These are phyloP conservation scores for Schizotus pectinicornis DNA, from an alignment of 2,888 invertebrate species.

Conservation along the genomic window DNA sequence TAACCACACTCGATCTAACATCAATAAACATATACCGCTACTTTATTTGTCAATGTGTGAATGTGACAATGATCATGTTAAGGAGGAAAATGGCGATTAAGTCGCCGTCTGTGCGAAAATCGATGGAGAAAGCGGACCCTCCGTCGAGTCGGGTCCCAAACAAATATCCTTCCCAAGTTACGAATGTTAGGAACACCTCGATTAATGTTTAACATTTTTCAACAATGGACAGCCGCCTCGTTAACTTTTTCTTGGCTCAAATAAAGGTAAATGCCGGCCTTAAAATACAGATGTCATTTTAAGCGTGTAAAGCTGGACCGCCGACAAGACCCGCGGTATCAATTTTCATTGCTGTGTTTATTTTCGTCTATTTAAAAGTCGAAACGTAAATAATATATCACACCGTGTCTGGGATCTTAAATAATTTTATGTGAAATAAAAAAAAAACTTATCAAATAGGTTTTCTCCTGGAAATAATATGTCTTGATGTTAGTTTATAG, in stretches of 20 bases:
- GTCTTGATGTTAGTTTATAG: slow-evolving; percentile 25
- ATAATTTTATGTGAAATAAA: slow-evolving; percentile 9
- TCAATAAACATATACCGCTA: too few species aligned
- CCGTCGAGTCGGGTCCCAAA: too few species aligned
- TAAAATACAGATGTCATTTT: slow-evolving; percentile 11
- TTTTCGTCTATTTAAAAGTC: slow-evolving; percentile 13
- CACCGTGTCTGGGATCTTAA: slow-evolving; percentile 6
- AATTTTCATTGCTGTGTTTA: slow-evolving; percentile 21
- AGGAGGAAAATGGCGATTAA: too few species aligned
- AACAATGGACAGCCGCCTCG: neutral
- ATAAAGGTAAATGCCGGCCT: slow-evolving; percentile 6
- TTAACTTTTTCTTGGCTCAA: slow-evolving; percentile 14
- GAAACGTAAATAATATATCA: slow-evolving; percentile 9
- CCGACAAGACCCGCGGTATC: slow-evolving; percentile 10
- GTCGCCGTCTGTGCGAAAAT: too few species aligned
- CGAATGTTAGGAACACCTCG: too few species aligned
- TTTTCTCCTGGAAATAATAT: slow-evolving; percentile 19
- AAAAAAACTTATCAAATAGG: slow-evolving; percentile 22
- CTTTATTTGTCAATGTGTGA: too few species aligned
- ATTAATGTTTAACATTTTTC: too few species aligned
- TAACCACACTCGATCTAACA: too few species aligned
- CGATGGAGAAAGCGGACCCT: too few species aligned
- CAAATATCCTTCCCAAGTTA: too few species aligned
- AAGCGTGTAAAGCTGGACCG: slow-evolving; percentile 17
- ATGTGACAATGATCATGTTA: too few species aligned